phyloP scores from a whole-genome alignment of 1,140 invertebrate genomes.

The Procambarus clarkii region DNA sequence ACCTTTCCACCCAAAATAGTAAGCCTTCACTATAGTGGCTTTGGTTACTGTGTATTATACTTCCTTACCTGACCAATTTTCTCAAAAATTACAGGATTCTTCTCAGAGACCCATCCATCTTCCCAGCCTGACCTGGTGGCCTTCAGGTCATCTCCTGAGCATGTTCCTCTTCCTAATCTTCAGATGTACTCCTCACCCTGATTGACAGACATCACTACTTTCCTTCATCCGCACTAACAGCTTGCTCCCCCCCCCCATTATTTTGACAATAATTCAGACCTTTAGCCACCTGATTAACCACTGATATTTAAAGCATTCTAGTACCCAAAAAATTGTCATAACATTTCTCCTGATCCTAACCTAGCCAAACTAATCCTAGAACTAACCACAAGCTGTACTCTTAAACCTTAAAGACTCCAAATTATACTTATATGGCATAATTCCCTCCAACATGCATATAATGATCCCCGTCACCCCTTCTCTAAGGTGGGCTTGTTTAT shows the following conservation, averaged over 20 bases:
- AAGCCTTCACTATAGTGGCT: background rate
- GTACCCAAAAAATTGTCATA: background rate
- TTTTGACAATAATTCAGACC: background rate
- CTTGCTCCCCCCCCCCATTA: background rate
- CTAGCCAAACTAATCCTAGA: background rate
- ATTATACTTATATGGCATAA: background rate
- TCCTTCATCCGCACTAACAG: background rate
- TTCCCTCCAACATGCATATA: background rate
- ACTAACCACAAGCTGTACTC: background rate
- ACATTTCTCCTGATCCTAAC: background rate
- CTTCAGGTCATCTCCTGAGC: background rate
- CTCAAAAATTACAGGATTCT: constrained; percentile 1
- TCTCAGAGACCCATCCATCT: constrained; percentile 8
- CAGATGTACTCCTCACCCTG: background rate
- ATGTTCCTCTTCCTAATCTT: background rate
- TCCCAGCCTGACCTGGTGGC: background rate
- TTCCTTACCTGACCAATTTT: background rate
- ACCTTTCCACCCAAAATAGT: background rate
- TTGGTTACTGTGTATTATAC: background rate
- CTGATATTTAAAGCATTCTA: background rate
- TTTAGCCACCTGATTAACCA: background rate
- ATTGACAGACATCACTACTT: background rate
- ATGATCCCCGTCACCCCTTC: background rate
- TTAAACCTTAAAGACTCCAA: background rate
- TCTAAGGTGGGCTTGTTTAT: background rate